Base-by-base conservation (phyloP, 2,797 vertebrate genomes). In the Pagetopsis macropterus region DNA sequence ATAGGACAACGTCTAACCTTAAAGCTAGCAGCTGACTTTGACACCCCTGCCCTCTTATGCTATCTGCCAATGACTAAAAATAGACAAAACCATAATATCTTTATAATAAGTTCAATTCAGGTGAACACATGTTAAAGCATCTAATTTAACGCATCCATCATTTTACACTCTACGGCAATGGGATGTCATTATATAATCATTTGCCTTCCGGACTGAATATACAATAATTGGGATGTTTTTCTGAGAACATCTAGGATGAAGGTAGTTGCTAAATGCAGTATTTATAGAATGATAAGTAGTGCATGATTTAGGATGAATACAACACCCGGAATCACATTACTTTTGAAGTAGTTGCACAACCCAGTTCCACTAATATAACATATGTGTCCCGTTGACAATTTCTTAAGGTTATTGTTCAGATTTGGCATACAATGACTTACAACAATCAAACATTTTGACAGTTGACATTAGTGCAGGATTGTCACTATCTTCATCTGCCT, bases 241-340 rank as follows among this genome's bases (percentile, higher is more conserved):
- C 33, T 21, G 5, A 52, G 14, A 44, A 21, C 17, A 59, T 3
- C 5, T 10, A 33, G 3, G 1, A 45, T 9, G n/a, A 2, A 15
- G 6, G 3, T 3, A 12, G 3, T 33, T 41, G 46, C 10, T 17
- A 45, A 1, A 59, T 6, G 14, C 27, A 5, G 27, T 27, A 27
- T 1, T 0, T 16, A 16, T 9, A 41, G 1, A 51, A 17, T 0
- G 19, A 31, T 2, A 16, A 0, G 1, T 2, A 27, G 27, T 7
- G 6, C 9, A 17, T 45, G 7, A 31, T 33, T 23, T 1, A 0
- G 8, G 15, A 19, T 46, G 2, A 9, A 27, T 27, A 27, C 23
- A 27, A 8, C 10, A 59, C 2, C 4, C 3, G 2, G 9, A 44
- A 3, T 45, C 15, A 37, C 12, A 17, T 4, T 17, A 12, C 43